Conservation (phyloP, 2,113 vertebrate species). For the Syngnathus typhle region DNA sequence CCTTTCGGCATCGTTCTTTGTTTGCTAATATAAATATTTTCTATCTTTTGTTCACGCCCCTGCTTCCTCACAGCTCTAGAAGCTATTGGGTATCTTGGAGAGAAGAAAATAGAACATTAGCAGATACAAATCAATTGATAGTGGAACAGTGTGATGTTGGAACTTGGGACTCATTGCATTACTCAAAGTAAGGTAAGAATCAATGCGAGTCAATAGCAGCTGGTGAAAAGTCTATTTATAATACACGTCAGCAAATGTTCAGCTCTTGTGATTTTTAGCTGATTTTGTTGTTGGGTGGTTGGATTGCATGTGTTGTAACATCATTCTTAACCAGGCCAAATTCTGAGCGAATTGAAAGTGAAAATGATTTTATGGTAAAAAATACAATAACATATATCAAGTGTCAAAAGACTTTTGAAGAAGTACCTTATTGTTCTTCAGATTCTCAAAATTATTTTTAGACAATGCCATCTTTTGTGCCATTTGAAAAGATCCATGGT, state of each 20-base stretch:
- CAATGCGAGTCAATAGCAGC: slow-evolving; percentile 49
- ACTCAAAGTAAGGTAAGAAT: slow-evolving; percentile 54
- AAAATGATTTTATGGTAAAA: too few relatives aligned
- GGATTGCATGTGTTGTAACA: background rate
- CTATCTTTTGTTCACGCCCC: background rate
- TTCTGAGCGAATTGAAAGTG: background rate
- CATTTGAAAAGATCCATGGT: too few relatives aligned
- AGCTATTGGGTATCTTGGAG: slow-evolving; percentile 32
- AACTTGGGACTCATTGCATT: slow-evolving; percentile 47
- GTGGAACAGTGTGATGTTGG: slow-evolving; percentile 29
- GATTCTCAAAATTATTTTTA: too few relatives aligned
- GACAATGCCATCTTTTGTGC: too few relatives aligned
- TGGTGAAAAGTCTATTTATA: slow-evolving; percentile 48
- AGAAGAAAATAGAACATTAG: slow-evolving; percentile 38
- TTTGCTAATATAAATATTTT: background rate
- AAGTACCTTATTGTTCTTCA: too few relatives aligned
- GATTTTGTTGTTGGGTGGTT: slow-evolving; percentile 21
- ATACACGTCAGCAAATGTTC: slow-evolving; percentile 22
- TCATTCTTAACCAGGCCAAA: background rate
- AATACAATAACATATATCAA: too few relatives aligned
- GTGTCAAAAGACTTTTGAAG: too few relatives aligned
- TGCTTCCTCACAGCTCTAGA: slow-evolving; percentile 1
- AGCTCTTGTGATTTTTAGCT: slow-evolving; percentile 12
- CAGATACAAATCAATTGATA: slow-evolving; percentile 53
- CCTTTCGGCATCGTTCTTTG: background rate